These are phyloP conservation scores for Pachycephus smyrnensis DNA, from an alignment of 2,888 invertebrate genomes.

Conservation along the genomic window DNA sequence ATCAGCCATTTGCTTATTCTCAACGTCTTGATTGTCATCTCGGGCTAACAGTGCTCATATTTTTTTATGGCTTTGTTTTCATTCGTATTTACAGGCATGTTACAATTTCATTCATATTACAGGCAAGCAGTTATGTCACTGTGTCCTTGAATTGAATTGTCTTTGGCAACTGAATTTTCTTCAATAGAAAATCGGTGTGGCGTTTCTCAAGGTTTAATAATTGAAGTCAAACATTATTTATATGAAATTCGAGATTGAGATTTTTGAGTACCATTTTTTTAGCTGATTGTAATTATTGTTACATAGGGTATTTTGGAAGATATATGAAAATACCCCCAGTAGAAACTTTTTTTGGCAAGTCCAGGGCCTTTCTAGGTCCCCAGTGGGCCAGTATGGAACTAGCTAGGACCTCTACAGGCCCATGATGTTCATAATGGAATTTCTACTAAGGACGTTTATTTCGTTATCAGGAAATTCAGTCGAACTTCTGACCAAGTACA, in stretches of 20 bases:
- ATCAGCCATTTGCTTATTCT: neutral
- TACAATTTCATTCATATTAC: neutral
- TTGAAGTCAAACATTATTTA: no score
- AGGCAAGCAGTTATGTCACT: neutral
- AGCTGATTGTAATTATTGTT: neutral
- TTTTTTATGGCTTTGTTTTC: neutral
- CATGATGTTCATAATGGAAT: neutral
- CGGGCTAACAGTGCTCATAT: neutral
- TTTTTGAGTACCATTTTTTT: no score
- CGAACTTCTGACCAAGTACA: neutral
- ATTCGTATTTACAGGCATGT: neutral
- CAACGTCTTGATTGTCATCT: neutral
- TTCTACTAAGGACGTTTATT: neutral
- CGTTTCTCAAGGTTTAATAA: neutral
- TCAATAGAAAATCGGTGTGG: neutral
- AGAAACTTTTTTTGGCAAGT: neutral
- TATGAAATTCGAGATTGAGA: no score
- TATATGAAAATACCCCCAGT: neutral
- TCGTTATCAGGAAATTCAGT: neutral
- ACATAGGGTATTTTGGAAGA: no score
- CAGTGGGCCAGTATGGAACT: neutral
- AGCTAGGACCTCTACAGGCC: neutral
- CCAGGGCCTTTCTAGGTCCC: neutral
- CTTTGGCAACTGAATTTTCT: neutral
- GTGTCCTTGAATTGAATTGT: neutral